These are phyloP conservation scores for Serranus cabrilla DNA, from an alignment of 2,797 vertebrate species.

Conservation along the genomic window DNA sequence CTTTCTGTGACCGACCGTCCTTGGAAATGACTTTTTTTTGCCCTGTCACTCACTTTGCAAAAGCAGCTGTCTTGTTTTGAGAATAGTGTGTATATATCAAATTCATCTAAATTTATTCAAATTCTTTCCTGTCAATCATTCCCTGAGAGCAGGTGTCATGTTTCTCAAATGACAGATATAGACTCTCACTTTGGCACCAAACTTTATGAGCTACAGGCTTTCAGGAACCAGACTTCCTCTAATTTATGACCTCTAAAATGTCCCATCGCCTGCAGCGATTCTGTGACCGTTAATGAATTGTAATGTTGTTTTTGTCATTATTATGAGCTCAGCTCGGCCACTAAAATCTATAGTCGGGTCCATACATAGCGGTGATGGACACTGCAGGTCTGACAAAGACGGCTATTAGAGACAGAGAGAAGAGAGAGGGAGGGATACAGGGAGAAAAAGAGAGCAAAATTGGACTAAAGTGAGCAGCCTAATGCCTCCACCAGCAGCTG, in stretches of 20 bases:
- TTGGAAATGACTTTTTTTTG: constrained; percentile 10
- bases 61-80: constrained; percentile 40
- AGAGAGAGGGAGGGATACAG: constrained; percentile 16
- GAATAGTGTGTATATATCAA: constrained; percentile 27
- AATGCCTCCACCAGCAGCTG: constrained; percentile 74
- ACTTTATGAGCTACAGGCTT: constrained; percentile 39
- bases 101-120: constrained; percentile 42
- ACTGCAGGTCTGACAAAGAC: constrained; percentile 43
- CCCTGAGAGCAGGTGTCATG: constrained; percentile 36
- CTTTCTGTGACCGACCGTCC: neutral
- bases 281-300: constrained; percentile 42
- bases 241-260: constrained; percentile 49
- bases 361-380: constrained; percentile 30
- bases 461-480: constrained; percentile 68
- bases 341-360: constrained; percentile 23
- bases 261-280: constrained; percentile 43
- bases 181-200: constrained; percentile 27
- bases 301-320: constrained; percentile 53
- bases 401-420: constrained; percentile 41
- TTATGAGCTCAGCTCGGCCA: constrained; percentile 19
- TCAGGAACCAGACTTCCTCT: constrained; percentile 25
- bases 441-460: constrained; percentile 57
- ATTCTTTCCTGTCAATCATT: constrained; percentile 57
- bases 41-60: constrained; percentile 27
- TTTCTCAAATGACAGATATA: constrained; percentile 31